phyloP scores from a whole-genome alignment of 2,888 invertebrate species.

The Meliscaeva auricollis region DNA sequence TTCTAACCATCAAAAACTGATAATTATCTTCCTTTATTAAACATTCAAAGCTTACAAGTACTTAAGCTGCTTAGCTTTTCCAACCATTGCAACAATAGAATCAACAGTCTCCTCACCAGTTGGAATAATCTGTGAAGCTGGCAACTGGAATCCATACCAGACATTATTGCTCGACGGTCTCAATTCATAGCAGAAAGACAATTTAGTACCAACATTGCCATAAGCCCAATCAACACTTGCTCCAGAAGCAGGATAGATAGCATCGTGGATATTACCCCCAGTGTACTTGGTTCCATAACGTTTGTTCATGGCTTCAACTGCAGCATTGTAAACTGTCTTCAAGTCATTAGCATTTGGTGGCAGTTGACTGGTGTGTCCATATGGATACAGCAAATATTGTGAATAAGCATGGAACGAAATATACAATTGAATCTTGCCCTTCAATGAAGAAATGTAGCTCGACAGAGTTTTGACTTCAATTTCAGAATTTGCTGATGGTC shows the following conservation, averaged over 20 bases:
- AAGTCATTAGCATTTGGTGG: constrained; percentile 85
- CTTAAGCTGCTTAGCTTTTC: constrained; percentile 43
- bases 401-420: constrained; percentile 91
- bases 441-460: constrained; percentile 85
- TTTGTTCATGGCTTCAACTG: constrained; percentile 80
- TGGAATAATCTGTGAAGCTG: constrained; percentile 87
- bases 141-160: constrained; percentile 87
- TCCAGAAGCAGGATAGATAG: constrained; percentile 86
- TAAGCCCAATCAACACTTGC: constrained; percentile 88
- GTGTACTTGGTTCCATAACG: constrained; percentile 84
- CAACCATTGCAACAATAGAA: constrained; percentile 84
- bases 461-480: constrained; percentile 86
- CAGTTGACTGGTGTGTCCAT: constrained; percentile 86
- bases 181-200: constrained; percentile 88
- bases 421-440: constrained; percentile 86
- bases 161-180: constrained; percentile 79
- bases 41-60: constrained; percentile 30
- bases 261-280: constrained; percentile 84
- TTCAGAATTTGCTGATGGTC: constrained; percentile 89
- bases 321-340: constrained; percentile 81
- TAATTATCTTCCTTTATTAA: background rate
- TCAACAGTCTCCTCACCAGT: constrained; percentile 88
- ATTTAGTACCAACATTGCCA: constrained; percentile 85
- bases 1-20: background rate
- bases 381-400: constrained; percentile 88